Evolutionary conservation across 2,113 vertebrate genomes (phyloP), one percentile per base, ranked within the genome.

Genomic region (Solea senegalensis): DNA sequence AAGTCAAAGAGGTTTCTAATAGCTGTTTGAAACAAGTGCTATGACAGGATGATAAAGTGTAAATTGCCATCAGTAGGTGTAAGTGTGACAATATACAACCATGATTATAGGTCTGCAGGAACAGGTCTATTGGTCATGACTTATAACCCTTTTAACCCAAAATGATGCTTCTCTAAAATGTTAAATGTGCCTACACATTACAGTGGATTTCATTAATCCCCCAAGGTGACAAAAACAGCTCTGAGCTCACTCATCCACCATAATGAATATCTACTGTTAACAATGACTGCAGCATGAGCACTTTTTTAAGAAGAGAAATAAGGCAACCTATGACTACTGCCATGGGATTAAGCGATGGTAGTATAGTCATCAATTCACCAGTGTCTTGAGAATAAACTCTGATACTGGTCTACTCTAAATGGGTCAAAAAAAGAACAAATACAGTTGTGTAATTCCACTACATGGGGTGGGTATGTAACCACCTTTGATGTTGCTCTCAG

Each of bases 381-480:
- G 11, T 65, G 61, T 52, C n/a, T 7, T 56, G 43, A 39, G 64
- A 80, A 69, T 76, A 74, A 65, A 12, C 16, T n/a, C 6, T 55
- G 12, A 70, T 21, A 55, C 16, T 5, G 9, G 46, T 62, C 46
- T 51, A 34, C 12, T 52, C 28, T 57, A 84, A 78, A 72, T 70
- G 45, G 74, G 78, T 75, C 71, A 74, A 40, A 58, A 27, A 13
- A 6, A 11, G 11, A 21, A 27, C 78, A 15, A 71, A 65, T 39
- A 49, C 46, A 69, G 2, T 27, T 72, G 60, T 55, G 44, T 80
- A 72, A 81, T 78, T 67, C 48, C 5, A n/a, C 48, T 69, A 62
- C 60, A 44, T 65, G 26, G 51, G 14, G 12, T 50, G n/a, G 40
- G 57, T 48, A 27, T 54, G 3, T 4, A 11, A 41, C 45, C 44